A percentile compares a stretch with the other conserved stretches of the same genome.
Conservation (phyloP, 2,888 invertebrate species). For the Drosophila paracracens region DNA sequence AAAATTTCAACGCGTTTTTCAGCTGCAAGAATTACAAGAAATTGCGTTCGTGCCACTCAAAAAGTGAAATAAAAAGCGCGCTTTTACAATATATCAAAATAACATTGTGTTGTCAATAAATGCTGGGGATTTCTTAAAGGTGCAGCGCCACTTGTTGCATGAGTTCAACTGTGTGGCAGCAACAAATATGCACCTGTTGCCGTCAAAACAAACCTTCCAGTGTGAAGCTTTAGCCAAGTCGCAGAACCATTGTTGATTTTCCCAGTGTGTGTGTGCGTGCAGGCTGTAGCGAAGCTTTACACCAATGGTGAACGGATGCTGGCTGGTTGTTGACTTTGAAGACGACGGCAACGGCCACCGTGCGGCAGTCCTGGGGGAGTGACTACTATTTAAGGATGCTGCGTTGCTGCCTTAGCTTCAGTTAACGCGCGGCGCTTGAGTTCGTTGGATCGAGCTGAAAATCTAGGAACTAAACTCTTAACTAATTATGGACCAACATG, state of each 20-base stretch:
- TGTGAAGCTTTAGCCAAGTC: conserved; percentile 45
- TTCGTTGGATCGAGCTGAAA: conserved; percentile 75
- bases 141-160: conserved; percentile 25
- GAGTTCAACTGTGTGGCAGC: not conserved
- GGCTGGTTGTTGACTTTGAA: conserved; percentile 52
- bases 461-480: conserved; percentile 28
- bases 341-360: conserved; percentile 31
- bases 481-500: conserved; percentile 48
- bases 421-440: conserved; percentile 83
- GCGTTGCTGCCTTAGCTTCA: conserved; percentile 81
- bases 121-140: not conserved
- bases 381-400: conserved; percentile 83
- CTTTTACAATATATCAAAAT: conserved; percentile 33
- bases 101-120: not conserved
- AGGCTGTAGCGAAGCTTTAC: conserved; percentile 43
- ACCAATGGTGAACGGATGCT: conserved; percentile 49
- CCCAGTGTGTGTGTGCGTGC: not conserved
- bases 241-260: conserved; percentile 42
- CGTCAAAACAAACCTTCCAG: conserved; percentile 50
- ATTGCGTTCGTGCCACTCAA: conserved; percentile 39
- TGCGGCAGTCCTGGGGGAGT: conserved; percentile 37
- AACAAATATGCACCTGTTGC: conserved; percentile 35
- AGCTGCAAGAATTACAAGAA: conserved; percentile 32
- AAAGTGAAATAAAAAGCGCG: conserved; percentile 42
- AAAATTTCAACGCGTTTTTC: conserved; percentile 60